phyloP scores from a whole-genome alignment of 2,797 vertebrate genomes.

The Chrosomus eos region DNA sequence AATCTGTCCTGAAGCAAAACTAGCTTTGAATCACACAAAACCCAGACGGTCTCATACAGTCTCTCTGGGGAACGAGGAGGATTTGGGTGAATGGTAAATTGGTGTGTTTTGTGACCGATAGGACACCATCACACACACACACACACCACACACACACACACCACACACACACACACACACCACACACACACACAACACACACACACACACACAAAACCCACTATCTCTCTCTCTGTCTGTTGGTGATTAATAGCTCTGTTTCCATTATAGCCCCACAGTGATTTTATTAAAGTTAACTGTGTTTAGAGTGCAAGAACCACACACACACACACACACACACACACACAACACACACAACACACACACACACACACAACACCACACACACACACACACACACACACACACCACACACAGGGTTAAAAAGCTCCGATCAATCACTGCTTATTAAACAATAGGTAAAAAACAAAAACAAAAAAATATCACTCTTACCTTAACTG shows the following conservation, averaged over 20 bases:
- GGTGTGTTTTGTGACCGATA: conserved; percentile 6
- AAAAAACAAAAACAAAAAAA: not conserved
- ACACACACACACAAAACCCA: too few species aligned
- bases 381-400: too few species aligned
- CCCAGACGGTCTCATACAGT: not conserved
- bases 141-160: too few species aligned
- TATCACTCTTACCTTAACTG: not conserved
- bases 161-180: not conserved
- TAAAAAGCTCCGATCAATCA: not conserved
- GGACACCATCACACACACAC: not conserved
- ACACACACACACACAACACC: conserved; percentile 10
- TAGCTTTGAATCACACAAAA: not conserved
- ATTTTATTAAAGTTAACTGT: too few species aligned
- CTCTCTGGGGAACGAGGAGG: conserved; percentile 55
- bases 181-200: not conserved
- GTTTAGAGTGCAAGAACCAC: too few species aligned
- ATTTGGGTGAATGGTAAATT: conserved; percentile 5
- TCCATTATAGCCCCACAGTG: too few species aligned
- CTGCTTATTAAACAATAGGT: not conserved
- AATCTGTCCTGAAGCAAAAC: not conserved
- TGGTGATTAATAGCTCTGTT: too few species aligned
- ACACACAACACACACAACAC: not conserved
- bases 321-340: conserved; percentile 27
- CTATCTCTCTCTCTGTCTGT: too few species aligned
- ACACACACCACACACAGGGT: not conserved